These are phyloP conservation scores for Condylostylus longicornis DNA, from an alignment of 1,140 invertebrate species.

Conservation along the genomic window DNA sequence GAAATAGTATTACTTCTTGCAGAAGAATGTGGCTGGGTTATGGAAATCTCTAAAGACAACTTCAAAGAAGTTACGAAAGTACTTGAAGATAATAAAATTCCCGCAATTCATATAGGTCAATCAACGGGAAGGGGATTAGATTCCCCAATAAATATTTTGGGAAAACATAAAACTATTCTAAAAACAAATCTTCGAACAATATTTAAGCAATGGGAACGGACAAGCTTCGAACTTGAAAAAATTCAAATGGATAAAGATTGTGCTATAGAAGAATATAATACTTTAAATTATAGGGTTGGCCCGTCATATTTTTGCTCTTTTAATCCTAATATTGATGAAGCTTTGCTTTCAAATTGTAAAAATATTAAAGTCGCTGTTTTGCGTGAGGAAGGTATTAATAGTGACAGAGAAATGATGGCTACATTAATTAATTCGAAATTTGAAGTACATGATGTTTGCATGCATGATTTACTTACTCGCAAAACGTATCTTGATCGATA, in stretches of 20 bases:
- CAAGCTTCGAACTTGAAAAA: conserved; percentile 77
- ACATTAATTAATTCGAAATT: conserved; percentile 83
- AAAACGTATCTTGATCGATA: conserved; percentile 62
- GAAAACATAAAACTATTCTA: conserved; percentile 45
- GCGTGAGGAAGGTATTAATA: conserved; percentile 93
- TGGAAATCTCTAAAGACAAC: conserved; percentile 55
- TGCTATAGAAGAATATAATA: conserved; percentile 60
- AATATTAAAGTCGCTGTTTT: conserved; percentile 71
- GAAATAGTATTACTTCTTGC: conserved; percentile 61
- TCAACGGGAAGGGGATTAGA: conserved; percentile 48
- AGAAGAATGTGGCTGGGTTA: conserved; percentile 84
- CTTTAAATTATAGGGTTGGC: conserved; percentile 40
- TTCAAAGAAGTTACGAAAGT: conserved; percentile 41
- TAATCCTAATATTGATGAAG: conserved; percentile 42
- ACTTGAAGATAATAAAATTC: conserved; percentile 44
- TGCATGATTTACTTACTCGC: conserved; percentile 67
- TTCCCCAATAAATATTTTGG: conserved; percentile 44
- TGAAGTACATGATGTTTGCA: conserved; percentile 80
- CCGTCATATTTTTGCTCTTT: conserved; percentile 55
- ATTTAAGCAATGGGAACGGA: conserved; percentile 85
- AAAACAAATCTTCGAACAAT: conserved; percentile 47
- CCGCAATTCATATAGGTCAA: conserved; percentile 57
- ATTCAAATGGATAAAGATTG: conserved; percentile 67
- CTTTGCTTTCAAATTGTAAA: conserved; percentile 20
- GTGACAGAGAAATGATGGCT: conserved; percentile 95